Base-by-base conservation (phyloP, 2,113 vertebrate genomes). In the Chaetops frenatus region DNA sequence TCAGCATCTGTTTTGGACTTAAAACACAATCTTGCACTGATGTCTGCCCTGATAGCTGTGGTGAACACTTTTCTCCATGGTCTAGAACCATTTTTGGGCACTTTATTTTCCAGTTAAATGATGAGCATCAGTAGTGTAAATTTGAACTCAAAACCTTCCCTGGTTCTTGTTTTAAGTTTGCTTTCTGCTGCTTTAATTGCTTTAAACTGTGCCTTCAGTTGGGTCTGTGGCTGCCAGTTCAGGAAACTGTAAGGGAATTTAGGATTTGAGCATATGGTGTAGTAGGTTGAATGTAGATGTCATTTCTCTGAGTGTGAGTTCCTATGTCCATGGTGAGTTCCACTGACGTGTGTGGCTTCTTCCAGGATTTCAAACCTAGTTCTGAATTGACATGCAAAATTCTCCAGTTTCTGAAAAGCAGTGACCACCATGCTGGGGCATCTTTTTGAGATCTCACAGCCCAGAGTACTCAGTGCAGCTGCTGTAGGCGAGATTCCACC, bases 101-200 rank as follows among this genome's bases (percentile, higher is more conserved):
- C 79, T 89, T 86, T 81, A 17, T 84, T 88, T 87, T 91, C 53
- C 31, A 36, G 35, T 72, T 74, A 47, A 81, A 29, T 38, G 33
- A 15, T 1, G 25, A 91, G 29, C 56, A n/a, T 72, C 66, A n/a
- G 17, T 18, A 79, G 24, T 65, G 38, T 81, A 58, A 81, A 45
- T 74, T 27, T 0, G 36, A 90, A 40, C 87, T 56, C 61, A 33
- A 31, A 87, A 61, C 22, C 19, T 76, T 51, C 21, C 53, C 25
- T 65, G 23, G 5, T 60, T 69, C 40, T 64, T 47, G 28, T 40
- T 62, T 74, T 21, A 50, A 29, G 25, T 80, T 90, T 72, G 57
- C 12, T 82, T 88, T 85, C 57, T 82, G 57, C 78, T 88, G 33
- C 22, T 72, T 47, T 21, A 24, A 69, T 65, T 90, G 74, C 53